Percentiles rank a stretch among this genome's conserved stretches.
Evolutionary conservation across 2,888 invertebrate genomes (phyloP).

Genomic region (Xestia rhomboidea): DNA sequence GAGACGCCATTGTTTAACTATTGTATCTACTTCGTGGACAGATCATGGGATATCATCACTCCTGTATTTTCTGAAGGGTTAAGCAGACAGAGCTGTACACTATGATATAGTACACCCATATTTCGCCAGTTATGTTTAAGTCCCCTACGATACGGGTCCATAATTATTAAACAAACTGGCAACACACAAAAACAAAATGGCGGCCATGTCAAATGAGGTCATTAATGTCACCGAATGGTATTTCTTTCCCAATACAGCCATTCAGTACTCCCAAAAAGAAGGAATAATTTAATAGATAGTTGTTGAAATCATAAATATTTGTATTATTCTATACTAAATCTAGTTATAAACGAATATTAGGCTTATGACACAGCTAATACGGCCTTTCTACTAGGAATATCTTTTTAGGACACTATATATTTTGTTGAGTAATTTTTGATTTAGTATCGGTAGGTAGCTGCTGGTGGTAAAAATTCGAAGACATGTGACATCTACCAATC

Average conservation of each 20-base stretch:
- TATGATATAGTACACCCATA: not conserved
- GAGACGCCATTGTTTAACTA: too few relatives aligned
- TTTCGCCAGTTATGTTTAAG: not conserved
- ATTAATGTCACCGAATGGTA: conserved; percentile 5
- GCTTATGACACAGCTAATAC: conserved; percentile 62
- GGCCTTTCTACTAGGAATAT: conserved; percentile 64
- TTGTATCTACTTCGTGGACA: too few relatives aligned
- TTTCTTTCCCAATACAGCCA: conserved; percentile 47
- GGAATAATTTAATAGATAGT: conserved; percentile 54
- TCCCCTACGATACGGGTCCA: not conserved
- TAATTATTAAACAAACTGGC: not conserved
- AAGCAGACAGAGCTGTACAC: not conserved
- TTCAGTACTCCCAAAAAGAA: conserved; percentile 57
- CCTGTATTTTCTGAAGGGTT: too few relatives aligned
- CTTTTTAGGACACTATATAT: conserved; percentile 47
- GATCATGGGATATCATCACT: too few relatives aligned
- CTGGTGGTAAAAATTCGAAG: too few relatives aligned
- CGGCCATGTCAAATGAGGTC: conserved; percentile 47
- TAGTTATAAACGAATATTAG: conserved; percentile 59
- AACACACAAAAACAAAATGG: conserved; percentile 39
- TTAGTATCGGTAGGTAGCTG: conserved; percentile 1
- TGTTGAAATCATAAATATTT: conserved; percentile 63
- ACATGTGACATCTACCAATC: too few relatives aligned
- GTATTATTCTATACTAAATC: conserved; percentile 52
- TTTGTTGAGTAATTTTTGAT: conserved; percentile 36